Percentiles rank a stretch among this genome's conserved stretches.
phyloP scores from a whole-genome alignment of 2,113 vertebrate species.

The Ciconia maguari region DNA sequence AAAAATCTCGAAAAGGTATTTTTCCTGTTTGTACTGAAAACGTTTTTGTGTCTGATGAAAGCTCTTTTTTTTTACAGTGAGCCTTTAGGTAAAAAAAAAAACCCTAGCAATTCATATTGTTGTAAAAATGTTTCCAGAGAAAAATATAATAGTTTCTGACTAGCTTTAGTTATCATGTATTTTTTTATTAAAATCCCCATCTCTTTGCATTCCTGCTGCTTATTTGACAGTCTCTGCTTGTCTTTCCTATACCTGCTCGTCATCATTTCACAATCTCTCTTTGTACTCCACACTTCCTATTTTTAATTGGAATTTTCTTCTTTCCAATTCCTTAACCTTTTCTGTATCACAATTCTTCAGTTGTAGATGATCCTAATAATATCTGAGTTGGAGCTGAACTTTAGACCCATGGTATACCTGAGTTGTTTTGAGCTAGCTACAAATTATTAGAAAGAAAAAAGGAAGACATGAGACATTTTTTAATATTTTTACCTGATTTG shows the following conservation, averaged over 20 bases:
- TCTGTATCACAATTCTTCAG: background rate
- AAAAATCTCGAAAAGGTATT: background rate
- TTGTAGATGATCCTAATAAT: constrained; percentile 19
- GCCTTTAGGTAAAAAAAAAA: background rate
- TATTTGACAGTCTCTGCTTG: constrained; percentile 30
- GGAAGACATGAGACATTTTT: background rate
- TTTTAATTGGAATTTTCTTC: constrained; percentile 56
- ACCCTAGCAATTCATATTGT: background rate
- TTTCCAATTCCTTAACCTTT: constrained; percentile 8
- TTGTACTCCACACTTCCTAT: constrained; percentile 23
- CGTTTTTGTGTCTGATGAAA: background rate
- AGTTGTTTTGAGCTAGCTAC: constrained; percentile 22
- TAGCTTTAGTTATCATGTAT: background rate
- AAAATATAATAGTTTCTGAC: constrained; percentile 12
- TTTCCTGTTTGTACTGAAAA: background rate
- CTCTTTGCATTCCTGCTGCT: constrained; percentile 22
- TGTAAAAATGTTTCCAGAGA: background rate
- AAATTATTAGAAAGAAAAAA: constrained; percentile 2
- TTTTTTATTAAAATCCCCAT: constrained; percentile 28
- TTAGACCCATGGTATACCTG: background rate
- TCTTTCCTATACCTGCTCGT: constrained; percentile 15
- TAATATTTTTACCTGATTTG: constrained; percentile 9
- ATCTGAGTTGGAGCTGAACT: constrained; percentile 13
- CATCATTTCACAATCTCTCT: constrained; percentile 19
- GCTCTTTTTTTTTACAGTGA: background rate